These are phyloP conservation scores for Anarhynchus alexandrinus DNA, from an alignment of 2,113 vertebrate genomes.

Conservation along the genomic window DNA sequence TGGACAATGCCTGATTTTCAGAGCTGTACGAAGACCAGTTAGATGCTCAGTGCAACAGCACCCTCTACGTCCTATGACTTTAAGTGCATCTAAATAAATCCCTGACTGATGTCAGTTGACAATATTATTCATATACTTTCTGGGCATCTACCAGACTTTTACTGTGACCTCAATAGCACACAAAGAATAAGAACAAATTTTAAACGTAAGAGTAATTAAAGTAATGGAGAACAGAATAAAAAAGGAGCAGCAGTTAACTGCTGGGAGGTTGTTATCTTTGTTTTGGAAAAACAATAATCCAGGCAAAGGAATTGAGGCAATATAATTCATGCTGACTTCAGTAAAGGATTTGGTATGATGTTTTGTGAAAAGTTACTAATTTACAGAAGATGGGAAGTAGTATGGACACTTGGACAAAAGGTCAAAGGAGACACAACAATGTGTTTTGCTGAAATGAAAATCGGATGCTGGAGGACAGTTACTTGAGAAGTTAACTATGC, in stretches of 20 bases:
- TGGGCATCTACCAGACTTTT: background rate
- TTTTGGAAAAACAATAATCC: background rate
- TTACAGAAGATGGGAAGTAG: background rate
- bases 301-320: background rate
- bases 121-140: background rate
- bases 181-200: background rate
- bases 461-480: background rate
- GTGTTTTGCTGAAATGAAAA: background rate
- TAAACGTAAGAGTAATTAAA: background rate
- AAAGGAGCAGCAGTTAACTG: background rate
- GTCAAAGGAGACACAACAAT: background rate
- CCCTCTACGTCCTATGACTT: background rate
- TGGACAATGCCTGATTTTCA: rapidly evolving
- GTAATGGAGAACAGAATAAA: background rate
- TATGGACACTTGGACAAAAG: background rate
- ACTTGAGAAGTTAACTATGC: background rate
- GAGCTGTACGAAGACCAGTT: rapidly evolving
- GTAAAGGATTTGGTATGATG: background rate
- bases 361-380: background rate
- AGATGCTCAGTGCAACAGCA: constrained; percentile 41
- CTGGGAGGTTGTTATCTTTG: background rate
- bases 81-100: background rate
- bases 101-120: background rate
- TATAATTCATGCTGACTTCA: background rate
- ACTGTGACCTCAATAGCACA: background rate